Conservation (phyloP, 2,888 invertebrate genomes). For the Rhagonycha lutea region DNA sequence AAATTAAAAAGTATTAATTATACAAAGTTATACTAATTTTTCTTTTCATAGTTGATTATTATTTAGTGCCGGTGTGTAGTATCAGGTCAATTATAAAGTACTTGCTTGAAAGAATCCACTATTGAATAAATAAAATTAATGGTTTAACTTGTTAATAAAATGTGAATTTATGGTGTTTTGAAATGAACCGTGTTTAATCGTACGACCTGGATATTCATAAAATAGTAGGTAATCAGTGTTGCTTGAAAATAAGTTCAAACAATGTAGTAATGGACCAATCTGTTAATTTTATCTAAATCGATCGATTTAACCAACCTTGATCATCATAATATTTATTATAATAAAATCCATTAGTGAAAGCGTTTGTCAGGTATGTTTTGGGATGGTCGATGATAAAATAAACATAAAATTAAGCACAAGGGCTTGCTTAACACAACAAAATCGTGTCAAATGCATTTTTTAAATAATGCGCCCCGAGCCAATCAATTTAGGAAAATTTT, state of each 20-base stretch:
- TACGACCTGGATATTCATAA: conserved; percentile 6
- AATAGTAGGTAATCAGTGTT: conserved; percentile 3
- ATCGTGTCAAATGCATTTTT: neutral
- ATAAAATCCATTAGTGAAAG: neutral
- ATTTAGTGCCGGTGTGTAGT: neutral
- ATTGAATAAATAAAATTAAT: conserved; percentile 15
- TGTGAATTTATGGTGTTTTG: conserved; percentile 5
- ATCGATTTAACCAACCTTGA: neutral
- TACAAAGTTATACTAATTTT: neutral
- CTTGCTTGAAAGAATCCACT: conserved; percentile 9
- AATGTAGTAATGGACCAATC: neutral
- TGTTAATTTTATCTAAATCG: neutral
- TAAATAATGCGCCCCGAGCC: neutral
- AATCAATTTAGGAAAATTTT: neutral
- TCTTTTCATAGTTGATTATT: neutral
- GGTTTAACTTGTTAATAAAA: conserved; percentile 17
- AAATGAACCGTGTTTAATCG: conserved; percentile 6
- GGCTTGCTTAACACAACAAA: neutral
- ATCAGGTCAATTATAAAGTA: conserved; percentile 17
- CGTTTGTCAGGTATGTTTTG: neutral
- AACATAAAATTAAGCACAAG: neutral
- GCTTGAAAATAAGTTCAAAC: conserved; percentile 1
- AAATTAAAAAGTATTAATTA: neutral
- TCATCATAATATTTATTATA: neutral
- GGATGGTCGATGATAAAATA: neutral